Evolutionary conservation across 2,888 invertebrate species (phyloP), one percentile per base, ranked within the genome.

Genomic region (Athalia circularis): DNA sequence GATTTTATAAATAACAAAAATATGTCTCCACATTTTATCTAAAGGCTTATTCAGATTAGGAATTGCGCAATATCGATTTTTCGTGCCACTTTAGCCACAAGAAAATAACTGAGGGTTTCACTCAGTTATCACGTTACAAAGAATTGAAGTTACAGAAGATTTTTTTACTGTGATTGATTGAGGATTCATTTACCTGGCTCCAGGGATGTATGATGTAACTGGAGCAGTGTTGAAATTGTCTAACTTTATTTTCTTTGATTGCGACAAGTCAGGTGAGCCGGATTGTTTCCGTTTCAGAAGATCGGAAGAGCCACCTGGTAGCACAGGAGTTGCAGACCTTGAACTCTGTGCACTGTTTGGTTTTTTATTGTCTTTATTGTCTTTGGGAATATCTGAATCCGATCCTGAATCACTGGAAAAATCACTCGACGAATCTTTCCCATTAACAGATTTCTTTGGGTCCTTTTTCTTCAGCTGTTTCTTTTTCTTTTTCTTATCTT

Each of bases 211-310:
- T 85, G 92, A 88, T 86, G 92, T 77, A 87, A 90, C 80, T 84
- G 88, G 84, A 83, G 90, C 87, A 78, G 87, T 81, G 84, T 87
- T 86, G 80, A 88, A 87, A 80, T 89, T 88, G 81, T 93, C 93
- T 72, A 93, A 84, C 84, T 93, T 93, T 1, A 91, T 85, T 85
- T 93, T 93, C 83, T 94, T 93, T 1, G 91, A 87, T 65, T 92
- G 91, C 1, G 92, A 90, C 43, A 90, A 87, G 68, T 92, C 92
- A 47, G 91, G 87, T 5, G 91, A 91, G 64, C 91, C 90, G 79
- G 87, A 88, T 57, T 85, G 85, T 72, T 87, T 88, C 67, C 89
- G 85, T 74, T 90, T 90, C 11, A 85, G 79, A 9, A 85, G 79
- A 80, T 89, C 89, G 0, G 92, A 92, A 1, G 92, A 92, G 0